Evolutionary conservation across 2,888 invertebrate genomes (phyloP).

Genomic region (Drosophila peninsularis): DNA sequence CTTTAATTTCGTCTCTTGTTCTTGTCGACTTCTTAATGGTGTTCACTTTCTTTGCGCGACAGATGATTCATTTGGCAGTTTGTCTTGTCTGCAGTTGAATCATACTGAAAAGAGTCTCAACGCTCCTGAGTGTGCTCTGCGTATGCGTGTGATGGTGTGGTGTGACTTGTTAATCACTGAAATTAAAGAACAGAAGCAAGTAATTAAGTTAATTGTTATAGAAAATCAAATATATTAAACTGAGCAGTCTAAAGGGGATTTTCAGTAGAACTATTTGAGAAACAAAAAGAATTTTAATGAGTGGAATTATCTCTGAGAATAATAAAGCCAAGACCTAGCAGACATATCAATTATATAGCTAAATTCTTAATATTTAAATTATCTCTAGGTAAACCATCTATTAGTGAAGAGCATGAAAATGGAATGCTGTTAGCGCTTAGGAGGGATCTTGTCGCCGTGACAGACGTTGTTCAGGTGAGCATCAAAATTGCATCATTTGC

Average conservation of each 20-base stretch:
- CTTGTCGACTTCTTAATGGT: conserved; percentile 54
- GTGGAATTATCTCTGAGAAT: neutral
- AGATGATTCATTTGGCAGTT: conserved; percentile 66
- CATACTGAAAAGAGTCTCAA: conserved; percentile 44
- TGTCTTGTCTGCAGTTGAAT: conserved; percentile 56
- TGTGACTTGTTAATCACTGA: conserved; percentile 61
- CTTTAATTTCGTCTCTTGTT: conserved; percentile 40
- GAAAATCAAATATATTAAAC: conserved; percentile 13
- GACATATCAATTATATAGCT: neutral
- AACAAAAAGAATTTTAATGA: neutral
- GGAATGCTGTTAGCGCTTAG: neutral
- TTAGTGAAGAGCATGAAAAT: no score
- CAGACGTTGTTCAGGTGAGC: conserved; percentile 7
- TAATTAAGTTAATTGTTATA: conserved; percentile 44
- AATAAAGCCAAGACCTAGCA: neutral
- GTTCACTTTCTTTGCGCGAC: conserved; percentile 58
- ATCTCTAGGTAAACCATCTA: no score
- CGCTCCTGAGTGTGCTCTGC: conserved; percentile 1
- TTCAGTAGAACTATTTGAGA: neutral
- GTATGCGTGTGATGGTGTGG: conserved; percentile 13
- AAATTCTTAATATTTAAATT: neutral
- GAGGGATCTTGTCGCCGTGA: neutral
- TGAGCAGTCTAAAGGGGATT: neutral
- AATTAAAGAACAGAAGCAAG: conserved; percentile 63
- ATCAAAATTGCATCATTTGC: conserved; percentile 44